Evolutionary conservation across 2,888 invertebrate genomes (phyloP).

Genomic region (Caenorhabditis sinica): DNA sequence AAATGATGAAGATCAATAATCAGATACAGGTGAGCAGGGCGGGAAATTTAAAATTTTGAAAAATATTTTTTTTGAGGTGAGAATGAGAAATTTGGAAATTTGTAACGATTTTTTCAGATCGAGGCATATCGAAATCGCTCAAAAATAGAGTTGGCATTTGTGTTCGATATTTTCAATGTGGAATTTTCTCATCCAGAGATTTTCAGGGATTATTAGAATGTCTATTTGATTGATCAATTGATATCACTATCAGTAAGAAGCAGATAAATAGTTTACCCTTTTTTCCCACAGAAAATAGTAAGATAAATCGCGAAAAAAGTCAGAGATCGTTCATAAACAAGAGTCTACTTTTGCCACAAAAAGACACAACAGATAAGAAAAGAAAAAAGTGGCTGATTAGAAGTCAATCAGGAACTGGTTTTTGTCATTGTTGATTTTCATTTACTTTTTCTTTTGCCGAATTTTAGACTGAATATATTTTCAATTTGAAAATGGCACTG

Average conservation of each 20-base stretch:
- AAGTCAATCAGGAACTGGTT: too few species aligned
- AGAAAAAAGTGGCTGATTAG: too few species aligned
- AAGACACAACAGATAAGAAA: too few species aligned
- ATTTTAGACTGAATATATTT: background rate
- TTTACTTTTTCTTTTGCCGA: background rate
- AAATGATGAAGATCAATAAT: slow-evolving; percentile 67
- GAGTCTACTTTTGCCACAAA: background rate
- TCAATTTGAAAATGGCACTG: background rate
- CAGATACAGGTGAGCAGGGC: slow-evolving; percentile 61
- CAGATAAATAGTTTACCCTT: too few species aligned
- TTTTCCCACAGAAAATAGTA: background rate
- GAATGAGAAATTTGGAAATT: too few species aligned
- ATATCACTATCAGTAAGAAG: too few species aligned
- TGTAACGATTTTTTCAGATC: slow-evolving; percentile 42
- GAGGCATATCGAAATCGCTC: slow-evolving; percentile 45
- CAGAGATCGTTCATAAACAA: background rate
- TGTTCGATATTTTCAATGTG: slow-evolving; percentile 67
- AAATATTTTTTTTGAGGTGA: too few species aligned
- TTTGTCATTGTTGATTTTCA: too few species aligned
- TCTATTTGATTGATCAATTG: too few species aligned
- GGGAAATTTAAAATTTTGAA: slow-evolving; percentile 10
- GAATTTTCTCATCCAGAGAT: slow-evolving; percentile 48
- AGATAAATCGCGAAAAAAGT: background rate
- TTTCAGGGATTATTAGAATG: slow-evolving; percentile 13
- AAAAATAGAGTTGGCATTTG: slow-evolving; percentile 49